Evolutionary conservation across 2,797 vertebrate genomes (phyloP).

Genomic region (Arnoldichthys spilopterus): DNA sequence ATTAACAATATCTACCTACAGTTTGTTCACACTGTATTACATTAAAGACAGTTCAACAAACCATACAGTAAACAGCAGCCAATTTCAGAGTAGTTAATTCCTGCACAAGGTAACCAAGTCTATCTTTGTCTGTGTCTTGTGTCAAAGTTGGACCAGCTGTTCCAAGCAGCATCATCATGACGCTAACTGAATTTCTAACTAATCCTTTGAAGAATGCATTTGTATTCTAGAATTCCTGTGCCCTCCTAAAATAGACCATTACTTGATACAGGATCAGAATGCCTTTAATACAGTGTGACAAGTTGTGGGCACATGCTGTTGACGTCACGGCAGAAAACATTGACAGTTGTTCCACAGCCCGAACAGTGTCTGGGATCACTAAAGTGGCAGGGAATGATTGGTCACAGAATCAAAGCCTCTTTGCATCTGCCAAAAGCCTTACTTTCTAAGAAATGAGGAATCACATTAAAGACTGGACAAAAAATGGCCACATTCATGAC

Average conservation of each 20-base stretch:
- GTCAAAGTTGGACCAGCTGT: constrained; percentile 82
- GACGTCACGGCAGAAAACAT: constrained; percentile 66
- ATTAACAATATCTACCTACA: constrained; percentile 63
- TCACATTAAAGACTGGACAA: constrained; percentile 36
- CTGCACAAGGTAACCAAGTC: constrained; percentile 71
- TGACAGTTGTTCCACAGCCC: constrained; percentile 69
- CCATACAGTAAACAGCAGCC: constrained; percentile 61
- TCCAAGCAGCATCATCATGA: constrained; percentile 71
- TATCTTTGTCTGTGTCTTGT: constrained; percentile 81
- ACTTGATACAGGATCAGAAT: constrained; percentile 66
- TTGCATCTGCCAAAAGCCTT: constrained; percentile 53
- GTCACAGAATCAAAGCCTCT: constrained; percentile 56
- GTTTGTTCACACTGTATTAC: constrained; percentile 65
- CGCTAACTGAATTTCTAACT: constrained; percentile 78
- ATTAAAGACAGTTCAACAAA: constrained; percentile 63
- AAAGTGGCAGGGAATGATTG: constrained; percentile 50
- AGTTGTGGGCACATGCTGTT: constrained; percentile 63
- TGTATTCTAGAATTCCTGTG: constrained; percentile 76
- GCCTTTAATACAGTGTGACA: constrained; percentile 73
- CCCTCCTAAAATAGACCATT: constrained; percentile 78
- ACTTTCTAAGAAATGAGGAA: constrained; percentile 37
- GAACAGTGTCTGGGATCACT: constrained; percentile 58
- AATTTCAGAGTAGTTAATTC: constrained; percentile 71
- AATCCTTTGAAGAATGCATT: constrained; percentile 81
- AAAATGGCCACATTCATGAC: constrained; percentile 34